Percentiles rank a stretch among this genome's conserved stretches.
Evolutionary conservation across 2,797 vertebrate species (phyloP).

Genomic region (Gallinago solitaria): DNA sequence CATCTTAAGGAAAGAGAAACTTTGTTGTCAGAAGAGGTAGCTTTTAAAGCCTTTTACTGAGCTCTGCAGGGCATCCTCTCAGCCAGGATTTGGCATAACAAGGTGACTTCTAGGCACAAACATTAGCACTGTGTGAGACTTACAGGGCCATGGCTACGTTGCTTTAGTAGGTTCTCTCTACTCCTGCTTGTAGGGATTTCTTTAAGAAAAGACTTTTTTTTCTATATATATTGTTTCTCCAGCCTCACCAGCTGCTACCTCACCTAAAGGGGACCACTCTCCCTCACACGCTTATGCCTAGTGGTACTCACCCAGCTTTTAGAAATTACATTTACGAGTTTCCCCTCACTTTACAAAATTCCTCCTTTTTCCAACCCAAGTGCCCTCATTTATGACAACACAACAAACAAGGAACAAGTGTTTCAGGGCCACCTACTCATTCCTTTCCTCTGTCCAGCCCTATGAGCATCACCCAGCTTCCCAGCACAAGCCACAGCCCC

Average conservation of each 20-base stretch:
- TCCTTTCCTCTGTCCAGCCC: neutral
- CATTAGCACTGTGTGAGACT: fast-evolving
- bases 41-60: neutral
- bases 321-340: neutral
- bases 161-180: neutral
- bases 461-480: neutral
- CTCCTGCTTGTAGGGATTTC: neutral
- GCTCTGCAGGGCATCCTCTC: neutral
- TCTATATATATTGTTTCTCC: neutral
- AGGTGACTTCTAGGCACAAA: neutral
- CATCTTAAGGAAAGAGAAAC: neutral
- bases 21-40: neutral
- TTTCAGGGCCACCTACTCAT: neutral
- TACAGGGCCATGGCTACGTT: neutral
- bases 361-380: neutral
- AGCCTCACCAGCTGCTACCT: neutral
- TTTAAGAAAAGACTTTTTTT: neutral
- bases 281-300: neutral
- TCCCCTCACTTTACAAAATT: neutral
- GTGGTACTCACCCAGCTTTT: neutral
- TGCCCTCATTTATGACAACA: neutral
- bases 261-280: neutral
- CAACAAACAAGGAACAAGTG: neutral
- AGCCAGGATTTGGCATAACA: neutral
- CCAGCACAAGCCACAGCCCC: neutral